These are phyloP conservation scores for Theonella swinhoei DNA, from an alignment of 37 sponge, comb jelly and placozoan genomes.

Conservation along the genomic window DNA sequence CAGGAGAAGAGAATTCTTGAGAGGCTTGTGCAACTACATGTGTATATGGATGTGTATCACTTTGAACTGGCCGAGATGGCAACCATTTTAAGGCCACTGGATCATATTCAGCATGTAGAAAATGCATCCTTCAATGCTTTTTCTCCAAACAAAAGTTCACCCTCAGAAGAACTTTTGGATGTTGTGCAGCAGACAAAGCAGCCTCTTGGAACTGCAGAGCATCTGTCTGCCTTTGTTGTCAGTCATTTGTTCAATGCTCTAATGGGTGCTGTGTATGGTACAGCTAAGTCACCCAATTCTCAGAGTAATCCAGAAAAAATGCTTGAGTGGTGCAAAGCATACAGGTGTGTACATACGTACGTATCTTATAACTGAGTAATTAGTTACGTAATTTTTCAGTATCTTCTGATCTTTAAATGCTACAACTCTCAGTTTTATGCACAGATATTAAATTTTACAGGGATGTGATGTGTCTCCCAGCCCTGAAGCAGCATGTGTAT, in stretches of 20 bases:
- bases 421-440: too few relatives aligned
- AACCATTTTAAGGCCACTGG: slow-evolving; percentile 66
- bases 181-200: slow-evolving; percentile 10
- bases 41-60: slow-evolving; percentile 59
- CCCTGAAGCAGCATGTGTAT: slow-evolving; percentile 41
- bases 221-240: slow-evolving; percentile 50
- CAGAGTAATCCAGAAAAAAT: slow-evolving; percentile 41
- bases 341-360: slow-evolving; percentile 43
- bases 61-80: slow-evolving; percentile 68
- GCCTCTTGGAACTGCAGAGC: slow-evolving; percentile 25
- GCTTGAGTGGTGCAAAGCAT: slow-evolving; percentile 56
- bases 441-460: too few relatives aligned
- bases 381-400: too few relatives aligned
- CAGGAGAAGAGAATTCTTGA: slow-evolving; percentile 10
- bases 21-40: slow-evolving; percentile 53
- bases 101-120: slow-evolving; percentile 32
- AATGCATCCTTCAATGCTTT: background rate
- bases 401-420: too few relatives aligned
- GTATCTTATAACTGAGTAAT: too few relatives aligned
- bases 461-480: slow-evolving; percentile 33
- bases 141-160: slow-evolving; percentile 7
- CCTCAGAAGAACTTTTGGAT: slow-evolving; percentile 7
- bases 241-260: slow-evolving; percentile 63
- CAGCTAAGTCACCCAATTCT: background rate
- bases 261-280: slow-evolving; percentile 11